phyloP scores from a whole-genome alignment of 2,113 vertebrate genomes.

The Elephas maximus region DNA sequence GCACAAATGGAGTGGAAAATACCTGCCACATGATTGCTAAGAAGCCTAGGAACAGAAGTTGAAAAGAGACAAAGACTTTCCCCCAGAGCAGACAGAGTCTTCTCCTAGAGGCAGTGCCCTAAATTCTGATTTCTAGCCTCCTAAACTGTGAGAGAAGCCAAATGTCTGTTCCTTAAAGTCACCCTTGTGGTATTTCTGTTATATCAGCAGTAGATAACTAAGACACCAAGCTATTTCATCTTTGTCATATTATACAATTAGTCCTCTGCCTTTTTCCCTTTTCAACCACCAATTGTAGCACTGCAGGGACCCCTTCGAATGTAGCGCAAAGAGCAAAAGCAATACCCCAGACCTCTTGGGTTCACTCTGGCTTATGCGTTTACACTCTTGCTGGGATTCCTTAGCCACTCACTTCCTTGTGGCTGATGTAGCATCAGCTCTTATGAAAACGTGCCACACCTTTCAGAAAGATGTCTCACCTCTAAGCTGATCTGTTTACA shows the following conservation, averaged over 20 bases:
- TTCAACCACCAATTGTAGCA: background rate
- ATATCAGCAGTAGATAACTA: background rate
- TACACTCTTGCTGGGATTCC: background rate
- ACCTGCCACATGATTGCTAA: no score
- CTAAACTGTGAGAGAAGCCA: no score
- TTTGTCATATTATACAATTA: background rate
- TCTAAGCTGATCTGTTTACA: slow-evolving; percentile 1
- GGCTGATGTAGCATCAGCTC: slow-evolving; percentile 58
- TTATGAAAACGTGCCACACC: background rate
- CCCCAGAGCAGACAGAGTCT: no score
- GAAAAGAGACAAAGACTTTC: no score
- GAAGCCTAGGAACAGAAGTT: no score
- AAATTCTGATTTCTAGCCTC: no score
- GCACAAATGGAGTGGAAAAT: no score
- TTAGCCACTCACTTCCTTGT: slow-evolving; percentile 56
- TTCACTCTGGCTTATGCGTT: background rate
- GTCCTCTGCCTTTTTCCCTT: background rate
- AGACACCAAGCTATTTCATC: background rate
- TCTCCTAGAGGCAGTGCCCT: no score
- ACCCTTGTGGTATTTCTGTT: no score
- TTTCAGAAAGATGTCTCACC: slow-evolving; percentile 33
- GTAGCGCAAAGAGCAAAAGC: background rate
- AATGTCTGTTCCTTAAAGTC: no score
- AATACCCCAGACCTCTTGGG: background rate
- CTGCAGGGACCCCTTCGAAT: rapidly evolving